These are phyloP conservation scores for Dryomyza anilis DNA, from an alignment of 2,888 invertebrate species.

Conservation along the genomic window DNA sequence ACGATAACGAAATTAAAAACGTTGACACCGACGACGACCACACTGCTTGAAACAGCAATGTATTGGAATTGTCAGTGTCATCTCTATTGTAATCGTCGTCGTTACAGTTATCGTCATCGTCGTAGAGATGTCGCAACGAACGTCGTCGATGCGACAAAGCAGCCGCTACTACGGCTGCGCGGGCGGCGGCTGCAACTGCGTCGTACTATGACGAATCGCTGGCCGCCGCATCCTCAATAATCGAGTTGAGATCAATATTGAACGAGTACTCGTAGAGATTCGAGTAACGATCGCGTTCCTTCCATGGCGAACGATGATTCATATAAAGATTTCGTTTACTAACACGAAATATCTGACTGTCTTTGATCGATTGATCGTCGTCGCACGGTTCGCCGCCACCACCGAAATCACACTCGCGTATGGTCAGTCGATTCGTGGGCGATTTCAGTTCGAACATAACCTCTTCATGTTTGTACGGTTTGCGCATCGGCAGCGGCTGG, in stretches of 20 bases:
- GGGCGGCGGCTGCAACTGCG: conserved; percentile 35
- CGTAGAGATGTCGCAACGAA: background rate
- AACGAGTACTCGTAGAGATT: conserved; percentile 62
- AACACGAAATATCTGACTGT: conserved; percentile 62
- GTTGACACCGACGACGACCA: conserved; percentile 30
- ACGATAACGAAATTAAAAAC: no score
- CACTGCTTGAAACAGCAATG: background rate
- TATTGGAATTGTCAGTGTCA: background rate
- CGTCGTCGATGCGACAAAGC: no score
- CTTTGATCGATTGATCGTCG: conserved; percentile 60
- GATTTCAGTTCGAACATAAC: conserved; percentile 60
- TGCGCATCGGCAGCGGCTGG: conserved; percentile 56
- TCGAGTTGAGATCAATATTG: conserved; percentile 62
- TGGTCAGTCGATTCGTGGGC: conserved; percentile 59
- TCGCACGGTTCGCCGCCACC: conserved; percentile 62
- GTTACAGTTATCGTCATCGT: background rate
- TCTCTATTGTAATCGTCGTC: background rate
- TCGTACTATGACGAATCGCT: conserved; percentile 63
- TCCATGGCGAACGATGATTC: conserved; percentile 61
- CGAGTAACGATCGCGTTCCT: conserved; percentile 61
- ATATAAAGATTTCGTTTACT: conserved; percentile 62
- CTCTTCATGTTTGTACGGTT: conserved; percentile 57
- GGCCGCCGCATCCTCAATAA: conserved; percentile 61
- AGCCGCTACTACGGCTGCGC: background rate
- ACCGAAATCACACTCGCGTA: conserved; percentile 61